Percentiles rank a stretch among this genome's conserved stretches.
Evolutionary conservation across 2,888 invertebrate species (phyloP).

Genomic region (Oxyscelio sp.): DNA sequence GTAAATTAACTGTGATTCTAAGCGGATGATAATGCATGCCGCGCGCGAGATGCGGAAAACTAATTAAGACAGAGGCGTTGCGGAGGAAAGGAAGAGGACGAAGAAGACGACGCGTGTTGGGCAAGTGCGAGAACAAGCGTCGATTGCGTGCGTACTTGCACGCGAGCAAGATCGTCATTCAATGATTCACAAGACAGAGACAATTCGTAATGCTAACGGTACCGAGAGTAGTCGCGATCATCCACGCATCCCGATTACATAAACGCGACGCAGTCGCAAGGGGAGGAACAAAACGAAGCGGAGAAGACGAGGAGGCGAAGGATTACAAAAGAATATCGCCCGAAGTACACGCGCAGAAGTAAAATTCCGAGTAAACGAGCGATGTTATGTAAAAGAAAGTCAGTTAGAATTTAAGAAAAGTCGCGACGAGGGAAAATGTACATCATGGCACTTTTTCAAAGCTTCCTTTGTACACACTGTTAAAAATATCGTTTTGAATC

Average conservation of each 20-base stretch:
- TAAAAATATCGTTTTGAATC: too few relatives aligned
- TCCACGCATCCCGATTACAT: conserved; percentile 50
- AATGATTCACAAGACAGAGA: conserved; percentile 58
- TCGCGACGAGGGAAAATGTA: too few relatives aligned
- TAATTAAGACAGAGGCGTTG: conserved; percentile 44
- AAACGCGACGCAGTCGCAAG: conserved; percentile 37
- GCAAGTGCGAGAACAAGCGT: conserved; percentile 42
- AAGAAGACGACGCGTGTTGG: conserved; percentile 20
- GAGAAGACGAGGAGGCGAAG: too few relatives aligned
- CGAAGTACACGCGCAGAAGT: too few relatives aligned
- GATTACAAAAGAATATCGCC: too few relatives aligned
- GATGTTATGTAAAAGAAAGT: too few relatives aligned
- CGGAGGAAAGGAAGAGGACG: background rate
- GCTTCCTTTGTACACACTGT: too few relatives aligned
- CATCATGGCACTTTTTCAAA: too few relatives aligned
- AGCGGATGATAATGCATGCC: conserved; percentile 63
- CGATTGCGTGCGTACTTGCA: conserved; percentile 24
- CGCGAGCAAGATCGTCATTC: conserved; percentile 13
- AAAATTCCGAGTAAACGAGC: too few relatives aligned
- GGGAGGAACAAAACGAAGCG: too few relatives aligned
- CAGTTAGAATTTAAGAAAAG: too few relatives aligned
- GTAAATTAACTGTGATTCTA: conserved; percentile 44
- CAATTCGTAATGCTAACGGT: conserved; percentile 68
- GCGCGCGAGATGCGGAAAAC: conserved; percentile 55
- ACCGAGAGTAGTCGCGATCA: conserved; percentile 61